Base-by-base conservation (phyloP, 2,113 vertebrate genomes). In the Phodopus roborovskii region DNA sequence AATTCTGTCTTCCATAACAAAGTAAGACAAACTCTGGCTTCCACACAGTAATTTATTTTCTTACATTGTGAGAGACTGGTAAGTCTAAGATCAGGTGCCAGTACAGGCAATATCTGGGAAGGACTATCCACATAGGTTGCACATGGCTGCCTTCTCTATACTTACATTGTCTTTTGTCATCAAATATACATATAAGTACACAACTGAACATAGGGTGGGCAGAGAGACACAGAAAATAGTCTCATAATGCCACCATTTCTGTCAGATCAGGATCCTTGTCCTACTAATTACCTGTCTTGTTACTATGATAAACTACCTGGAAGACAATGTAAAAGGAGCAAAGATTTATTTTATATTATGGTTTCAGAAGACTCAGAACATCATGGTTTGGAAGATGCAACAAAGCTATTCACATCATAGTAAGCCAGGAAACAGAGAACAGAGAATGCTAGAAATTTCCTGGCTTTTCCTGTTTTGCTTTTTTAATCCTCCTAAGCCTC, bases 201-300 rank as follows among this genome's bases (percentile, higher is more conserved):
- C n/a, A 58, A 22, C 39, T 53, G 53, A 7, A 36, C 6, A 53
- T 11, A 64, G 28, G 30, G 9, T 0, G 0, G 9, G 19, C 9
- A 79, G 16, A 88, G 12, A 17, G 17, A 53, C 26, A 33, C 60
- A 85, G 42, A 16, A 71, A 17, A 45, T 62, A 60, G 50, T 56
- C 11, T 20, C 33, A 83, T 60, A 93, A 94, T 10, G 39, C 9
- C 30, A 60, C 7, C 28, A 86, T 39, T 20, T 62, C 56, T 83
- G n/a, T 87, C 26, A 33, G 2, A 70, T 92, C 33, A 78, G n/a
- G 2, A 71, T 0, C 45, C 42, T 68, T 20, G 33, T 50, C n/a
- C 24, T 33, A 33, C 48, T 1, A 22, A 33, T 68, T 30, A 7
- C 30, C 26, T 68, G 22, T 86, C 64, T 68, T 24, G 17, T 36